Percentiles rank a stretch among this genome's conserved stretches.
Conservation (phyloP, 92 coral and sea anemone species). For the Anthopleura xanthogrammica region DNA sequence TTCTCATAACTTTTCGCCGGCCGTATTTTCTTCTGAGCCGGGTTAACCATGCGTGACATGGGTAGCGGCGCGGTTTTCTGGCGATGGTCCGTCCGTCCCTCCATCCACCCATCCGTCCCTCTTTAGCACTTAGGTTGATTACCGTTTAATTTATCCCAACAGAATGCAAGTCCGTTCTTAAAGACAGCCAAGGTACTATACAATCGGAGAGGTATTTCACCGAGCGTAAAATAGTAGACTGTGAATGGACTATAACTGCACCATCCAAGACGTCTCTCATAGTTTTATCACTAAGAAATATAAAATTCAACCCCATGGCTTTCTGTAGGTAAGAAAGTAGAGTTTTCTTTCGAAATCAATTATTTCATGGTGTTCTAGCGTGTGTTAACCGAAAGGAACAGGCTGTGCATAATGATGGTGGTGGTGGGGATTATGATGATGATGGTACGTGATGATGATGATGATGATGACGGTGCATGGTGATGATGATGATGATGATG, state of each 20-base stretch:
- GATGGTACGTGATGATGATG: too few relatives aligned
- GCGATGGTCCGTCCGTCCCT: neutral
- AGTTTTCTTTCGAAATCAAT: neutral
- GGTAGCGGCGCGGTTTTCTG: too few relatives aligned
- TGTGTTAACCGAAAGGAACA: too few relatives aligned
- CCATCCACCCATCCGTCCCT: neutral
- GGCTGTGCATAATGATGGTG: too few relatives aligned
- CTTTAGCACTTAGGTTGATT: neutral
- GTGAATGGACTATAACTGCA: neutral
- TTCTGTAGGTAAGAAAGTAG: neutral
- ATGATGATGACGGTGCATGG: too few relatives aligned
- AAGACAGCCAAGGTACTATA: neutral
- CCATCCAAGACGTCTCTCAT: neutral
- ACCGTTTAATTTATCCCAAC: neutral
- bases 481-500: too few relatives aligned
- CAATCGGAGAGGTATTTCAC: neutral
- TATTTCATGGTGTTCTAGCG: too few relatives aligned
- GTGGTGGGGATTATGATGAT: too few relatives aligned
- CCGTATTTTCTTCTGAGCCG: too few relatives aligned
- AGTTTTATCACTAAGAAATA: neutral
- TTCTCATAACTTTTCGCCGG: too few relatives aligned
- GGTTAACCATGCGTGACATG: too few relatives aligned
- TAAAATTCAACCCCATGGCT: neutral
- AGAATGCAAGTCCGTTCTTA: neutral
- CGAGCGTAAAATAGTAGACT: neutral